Conservation (phyloP, 2,888 invertebrate species). For the Latrodectus hesperus region DNA sequence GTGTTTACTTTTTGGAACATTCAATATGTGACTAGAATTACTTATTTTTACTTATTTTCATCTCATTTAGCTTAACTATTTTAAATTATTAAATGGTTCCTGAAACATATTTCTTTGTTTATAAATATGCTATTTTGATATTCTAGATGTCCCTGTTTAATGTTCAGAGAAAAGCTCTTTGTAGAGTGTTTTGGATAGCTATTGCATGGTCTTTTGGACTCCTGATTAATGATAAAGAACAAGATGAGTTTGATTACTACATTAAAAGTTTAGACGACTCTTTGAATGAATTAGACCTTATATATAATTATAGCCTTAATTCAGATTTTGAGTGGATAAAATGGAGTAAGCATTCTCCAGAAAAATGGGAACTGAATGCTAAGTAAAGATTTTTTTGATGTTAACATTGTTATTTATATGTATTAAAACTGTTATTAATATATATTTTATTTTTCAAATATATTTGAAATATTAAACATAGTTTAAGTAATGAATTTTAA, state of each 20-base stretch:
- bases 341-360: neutral
- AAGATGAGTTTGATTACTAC: constrained; percentile 17
- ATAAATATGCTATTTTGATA: too few species aligned
- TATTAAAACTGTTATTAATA: too few species aligned
- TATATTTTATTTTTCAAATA: too few species aligned
- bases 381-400: neutral
- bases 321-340: constrained; percentile 33
- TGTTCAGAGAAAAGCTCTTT: constrained; percentile 6
- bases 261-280: constrained; percentile 35
- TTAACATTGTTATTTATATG: too few species aligned
- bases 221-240: constrained; percentile 21
- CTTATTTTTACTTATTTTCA: too few species aligned
- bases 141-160: constrained; percentile 2
- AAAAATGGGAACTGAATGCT: neutral
- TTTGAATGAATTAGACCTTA: neutral
- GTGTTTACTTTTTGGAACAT: too few species aligned
- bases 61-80: too few species aligned
- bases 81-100: too few species aligned
- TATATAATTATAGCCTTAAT: constrained; percentile 42
- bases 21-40: too few species aligned
- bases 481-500: too few species aligned
- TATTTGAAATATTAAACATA: too few species aligned
- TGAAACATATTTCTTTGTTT: too few species aligned
- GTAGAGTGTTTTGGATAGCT: constrained; percentile 52
- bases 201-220: constrained; percentile 42